phyloP scores from a whole-genome alignment of 2,797 vertebrate species.

The Oophaga sylvatica region DNA sequence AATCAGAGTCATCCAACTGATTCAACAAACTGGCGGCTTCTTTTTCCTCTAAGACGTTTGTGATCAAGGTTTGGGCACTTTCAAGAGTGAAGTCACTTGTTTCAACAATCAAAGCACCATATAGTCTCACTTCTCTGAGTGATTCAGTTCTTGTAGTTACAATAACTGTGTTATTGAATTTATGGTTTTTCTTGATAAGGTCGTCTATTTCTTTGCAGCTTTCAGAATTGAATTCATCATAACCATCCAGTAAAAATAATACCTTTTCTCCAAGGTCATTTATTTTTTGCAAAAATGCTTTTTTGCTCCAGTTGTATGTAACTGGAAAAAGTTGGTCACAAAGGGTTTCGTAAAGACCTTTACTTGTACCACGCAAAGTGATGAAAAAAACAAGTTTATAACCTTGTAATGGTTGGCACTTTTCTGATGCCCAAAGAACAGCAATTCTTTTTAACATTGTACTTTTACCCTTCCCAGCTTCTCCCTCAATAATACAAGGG shows the following conservation, averaged over 20 bases:
- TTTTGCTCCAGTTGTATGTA: conserved; percentile 54
- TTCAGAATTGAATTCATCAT: conserved; percentile 68
- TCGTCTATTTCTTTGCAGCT: conserved; percentile 66
- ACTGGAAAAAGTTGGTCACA: conserved; percentile 66
- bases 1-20: conserved; percentile 64
- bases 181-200: conserved; percentile 69
- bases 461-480: conserved; percentile 71
- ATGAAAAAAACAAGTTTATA: conserved; percentile 72
- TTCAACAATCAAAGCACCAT: conserved; percentile 64
- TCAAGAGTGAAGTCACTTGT: conserved; percentile 63
- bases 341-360: conserved; percentile 66
- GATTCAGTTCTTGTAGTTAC: conserved; percentile 67
- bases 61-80: conserved; percentile 62
- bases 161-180: conserved; percentile 66
- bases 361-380: conserved; percentile 62
- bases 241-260: conserved; percentile 70
- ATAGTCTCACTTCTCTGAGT: conserved; percentile 63
- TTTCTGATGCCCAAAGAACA: conserved; percentile 66
- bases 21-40: conserved; percentile 61
- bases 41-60: conserved; percentile 60
- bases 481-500: conserved; percentile 69
- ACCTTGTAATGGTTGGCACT: conserved; percentile 50
- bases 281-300: conserved; percentile 63
- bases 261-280: conserved; percentile 54
- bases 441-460: conserved; percentile 68